Evolutionary conservation across 2,113 vertebrate species (phyloP).

Genomic region (Connochaetes taurinus): DNA sequence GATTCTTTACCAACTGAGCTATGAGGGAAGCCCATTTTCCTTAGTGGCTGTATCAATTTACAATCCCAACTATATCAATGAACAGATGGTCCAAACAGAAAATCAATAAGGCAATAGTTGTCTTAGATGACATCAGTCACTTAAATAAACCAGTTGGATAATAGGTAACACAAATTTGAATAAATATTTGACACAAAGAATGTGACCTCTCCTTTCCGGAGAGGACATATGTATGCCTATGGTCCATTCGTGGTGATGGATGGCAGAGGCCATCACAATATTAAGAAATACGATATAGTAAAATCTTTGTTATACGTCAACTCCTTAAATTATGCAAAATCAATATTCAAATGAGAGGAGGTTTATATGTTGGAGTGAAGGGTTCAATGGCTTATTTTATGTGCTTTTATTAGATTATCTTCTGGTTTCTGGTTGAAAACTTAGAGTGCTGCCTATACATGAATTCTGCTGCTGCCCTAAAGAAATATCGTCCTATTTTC

Average conservation of each 20-base stretch:
- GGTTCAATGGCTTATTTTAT: not conserved
- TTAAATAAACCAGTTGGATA: not conserved
- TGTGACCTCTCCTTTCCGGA: not conserved
- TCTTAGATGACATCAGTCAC: not conserved
- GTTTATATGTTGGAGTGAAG: not conserved
- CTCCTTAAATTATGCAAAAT: not conserved
- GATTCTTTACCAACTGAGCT: not conserved
- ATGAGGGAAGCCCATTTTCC: not conserved
- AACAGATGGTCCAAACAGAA: not conserved
- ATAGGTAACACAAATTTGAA: not conserved
- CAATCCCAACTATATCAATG: not conserved
- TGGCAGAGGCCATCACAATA: not conserved
- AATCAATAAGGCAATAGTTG: not conserved
- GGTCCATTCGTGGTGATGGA: not conserved
- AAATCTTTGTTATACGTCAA: fast-evolving
- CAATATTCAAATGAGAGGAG: not conserved
- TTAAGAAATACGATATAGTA: not conserved
- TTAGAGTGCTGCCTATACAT: not conserved
- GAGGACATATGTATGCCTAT: not conserved
- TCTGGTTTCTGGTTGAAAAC: not conserved
- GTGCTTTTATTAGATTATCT: not conserved
- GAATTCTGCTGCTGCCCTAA: not conserved
- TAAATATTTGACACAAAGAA: not conserved
- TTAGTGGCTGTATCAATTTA: not conserved
- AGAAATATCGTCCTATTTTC: not conserved